These are phyloP conservation scores for Menidia menidia DNA, from an alignment of 2,797 vertebrate species.

Conservation along the genomic window DNA sequence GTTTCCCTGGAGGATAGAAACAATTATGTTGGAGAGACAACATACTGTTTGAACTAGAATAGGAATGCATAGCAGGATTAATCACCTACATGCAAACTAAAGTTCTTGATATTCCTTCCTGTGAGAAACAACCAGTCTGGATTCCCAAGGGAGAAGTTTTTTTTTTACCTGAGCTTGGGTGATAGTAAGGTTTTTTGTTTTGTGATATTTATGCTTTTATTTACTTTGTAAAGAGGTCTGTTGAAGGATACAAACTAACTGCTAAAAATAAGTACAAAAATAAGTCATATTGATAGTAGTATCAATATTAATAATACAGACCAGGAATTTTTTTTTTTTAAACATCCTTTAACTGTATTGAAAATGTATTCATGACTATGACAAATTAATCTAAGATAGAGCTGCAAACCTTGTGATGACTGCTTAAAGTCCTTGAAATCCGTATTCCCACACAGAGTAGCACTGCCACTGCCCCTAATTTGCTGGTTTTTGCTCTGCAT, in stretches of 20 bases:
- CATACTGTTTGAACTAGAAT: not conserved
- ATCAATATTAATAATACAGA: too few relatives aligned
- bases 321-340: too few relatives aligned
- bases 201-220: too few relatives aligned
- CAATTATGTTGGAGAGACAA: not conserved
- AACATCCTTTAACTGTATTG: not conserved
- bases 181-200: too few relatives aligned
- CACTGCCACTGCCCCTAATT: slow-evolving; percentile 36
- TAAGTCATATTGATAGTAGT: too few relatives aligned
- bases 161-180: too few relatives aligned
- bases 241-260: too few relatives aligned
- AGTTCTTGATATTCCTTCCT: not conserved
- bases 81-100: not conserved
- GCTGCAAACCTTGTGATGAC: slow-evolving; percentile 51
- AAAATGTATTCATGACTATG: not conserved
- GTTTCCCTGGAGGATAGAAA: slow-evolving; percentile 56
- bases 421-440: slow-evolving; percentile 23
- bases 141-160: too few relatives aligned
- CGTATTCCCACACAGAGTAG: slow-evolving; percentile 10
- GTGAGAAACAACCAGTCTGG: not conserved
- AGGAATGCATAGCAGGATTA: not conserved
- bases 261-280: too few relatives aligned
- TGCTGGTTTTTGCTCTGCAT: slow-evolving; percentile 47
- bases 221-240: too few relatives aligned
- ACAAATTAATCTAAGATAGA: not conserved